Evolutionary conservation across 2,888 invertebrate genomes (phyloP), one percentile per base, ranked within the genome.

Genomic region (Archips xylosteana): DNA sequence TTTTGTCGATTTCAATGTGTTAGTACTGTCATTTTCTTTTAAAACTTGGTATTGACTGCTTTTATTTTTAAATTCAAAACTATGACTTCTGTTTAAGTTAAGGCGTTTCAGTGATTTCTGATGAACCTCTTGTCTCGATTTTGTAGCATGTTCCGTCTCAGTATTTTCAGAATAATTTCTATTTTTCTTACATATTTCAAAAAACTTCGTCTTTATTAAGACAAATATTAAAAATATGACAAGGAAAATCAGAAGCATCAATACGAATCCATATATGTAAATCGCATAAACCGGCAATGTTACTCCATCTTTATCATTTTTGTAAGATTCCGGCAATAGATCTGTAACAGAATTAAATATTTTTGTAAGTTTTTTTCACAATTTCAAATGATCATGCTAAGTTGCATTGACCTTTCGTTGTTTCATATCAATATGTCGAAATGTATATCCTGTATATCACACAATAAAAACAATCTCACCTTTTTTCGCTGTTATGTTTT

Each of bases 221-320:
- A 72, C 15, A 32, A 57, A 39, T 39, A 72, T 54, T 54, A 72
- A 45, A 2, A 47, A 39, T 47, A 62, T 68, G 32, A 57, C 63
- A 23, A 72, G 36, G 15, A 72, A 15, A 39, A 68, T 10, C 23
- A 72, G 32, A 0, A 72, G 39, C 23, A 68, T 5, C 5, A 67
- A 63, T 45, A 54, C 13, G 2, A 23, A 63, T 72, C 72, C 72
- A 45, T 68, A 67, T 62, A 72, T 39, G 34, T 57, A 72, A 47
- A 61, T 36, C 45, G 32, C 68, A 63, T 57, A 62, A 3, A 54
- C 54, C 13, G 72, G 72, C 47, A 67, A 36, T 8, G 32, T 23
- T n/a, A 49, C 32, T n/a, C 12, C 47, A 2, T 61, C 12, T 32
- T 4, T 8, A 23, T 13, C 6, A n/a, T 32, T 8, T 57, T 3